Base-by-base conservation (phyloP, 2,888 invertebrate genomes). In the Cremastobaeus sp. region DNA sequence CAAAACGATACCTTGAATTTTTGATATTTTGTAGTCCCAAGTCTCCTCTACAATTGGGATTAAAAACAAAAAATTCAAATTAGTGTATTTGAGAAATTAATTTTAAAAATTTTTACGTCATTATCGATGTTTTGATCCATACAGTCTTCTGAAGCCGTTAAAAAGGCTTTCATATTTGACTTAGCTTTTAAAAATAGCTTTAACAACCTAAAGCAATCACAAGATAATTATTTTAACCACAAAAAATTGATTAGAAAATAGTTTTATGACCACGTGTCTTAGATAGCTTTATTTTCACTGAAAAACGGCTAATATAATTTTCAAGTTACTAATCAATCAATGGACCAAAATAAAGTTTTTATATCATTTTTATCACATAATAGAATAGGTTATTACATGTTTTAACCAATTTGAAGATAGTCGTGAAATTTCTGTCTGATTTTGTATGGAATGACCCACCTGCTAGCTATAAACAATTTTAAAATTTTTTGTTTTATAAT, bases 1-100 rank as follows among this genome's bases (percentile, higher is more conserved):
- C 39, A 39, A 39, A 18, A 17, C 17, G 18, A 39, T 15, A 39
- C 39, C 18, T 39, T 9, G 18, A 39, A 39, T 15, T 39, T 39
- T 15, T 39, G 2, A 35, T 39, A 39, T 39, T 39, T 39, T 39
- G 17, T 39, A 39, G 39, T 8, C 17, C 18, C 18, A 35, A 12
- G 35, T 14, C 35, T 32, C 32, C 32, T 32, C 32, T 6, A 32
- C 25, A 25, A 25, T 32, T 35, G 35, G 14, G 35, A 12, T 35
- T 14, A 35, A 25, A 25, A 25, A 25, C n/a, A n/a, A n/a, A 25
- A 25, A 32, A 32, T 32, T 32, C 32, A 32, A 32, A 2, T 32
- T 32, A 9, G 25, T 25, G 25, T 25, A 25, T 25, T 25, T 25
- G 25, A 25, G 25, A 25, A 25, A 25, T 25, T 25, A 25, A 25